A percentile compares a stretch with the other conserved stretches of the same genome.
These are phyloP conservation scores for Sebastes schlegelii DNA, from an alignment of 2,113 vertebrate genomes.

Conservation along the genomic window DNA sequence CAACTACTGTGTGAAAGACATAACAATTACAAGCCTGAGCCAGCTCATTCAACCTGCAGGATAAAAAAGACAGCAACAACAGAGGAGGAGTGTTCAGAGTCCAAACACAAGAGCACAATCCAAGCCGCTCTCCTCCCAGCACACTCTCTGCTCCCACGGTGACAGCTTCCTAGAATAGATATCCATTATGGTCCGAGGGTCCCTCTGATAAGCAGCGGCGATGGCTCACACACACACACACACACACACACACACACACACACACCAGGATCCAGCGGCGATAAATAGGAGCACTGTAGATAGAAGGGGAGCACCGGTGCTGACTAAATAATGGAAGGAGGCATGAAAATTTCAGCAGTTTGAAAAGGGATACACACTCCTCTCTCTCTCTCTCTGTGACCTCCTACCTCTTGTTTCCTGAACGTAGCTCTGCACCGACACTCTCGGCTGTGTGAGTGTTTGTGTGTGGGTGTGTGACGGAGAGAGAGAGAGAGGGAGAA, in stretches of 20 bases:
- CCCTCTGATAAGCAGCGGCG: slow-evolving; percentile 44
- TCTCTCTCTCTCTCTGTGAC: slow-evolving; percentile 15
- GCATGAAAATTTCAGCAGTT: slow-evolving; percentile 68
- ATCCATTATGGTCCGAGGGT: slow-evolving; percentile 71
- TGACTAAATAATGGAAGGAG: slow-evolving; percentile 75
- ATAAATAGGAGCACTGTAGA: slow-evolving; percentile 11
- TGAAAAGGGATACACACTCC: slow-evolving; percentile 27
- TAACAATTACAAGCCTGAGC: neutral
- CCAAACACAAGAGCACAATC: slow-evolving; percentile 22
- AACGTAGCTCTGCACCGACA: slow-evolving; percentile 21
- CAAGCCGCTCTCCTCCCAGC: slow-evolving; percentile 28
- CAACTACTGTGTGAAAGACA: slow-evolving; percentile 1
- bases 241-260: slow-evolving; percentile 16
- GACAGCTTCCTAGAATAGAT: slow-evolving; percentile 72
- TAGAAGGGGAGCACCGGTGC: slow-evolving; percentile 22
- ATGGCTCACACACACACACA: slow-evolving; percentile 41
- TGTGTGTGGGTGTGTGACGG: slow-evolving; percentile 20
- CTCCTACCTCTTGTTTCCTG: slow-evolving; percentile 49
- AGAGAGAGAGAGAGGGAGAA: slow-evolving; percentile 30
- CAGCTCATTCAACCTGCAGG: slow-evolving; percentile 14
- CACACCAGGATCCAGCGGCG: slow-evolving; percentile 1
- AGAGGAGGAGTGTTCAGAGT: slow-evolving; percentile 9
- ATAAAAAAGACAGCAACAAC: slow-evolving; percentile 18
- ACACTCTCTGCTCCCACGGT: slow-evolving; percentile 47
- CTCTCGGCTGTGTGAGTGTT: slow-evolving; percentile 22